These are phyloP conservation scores for Dallia pectoralis DNA, from an alignment of 2,797 vertebrate species.

Conservation along the genomic window DNA sequence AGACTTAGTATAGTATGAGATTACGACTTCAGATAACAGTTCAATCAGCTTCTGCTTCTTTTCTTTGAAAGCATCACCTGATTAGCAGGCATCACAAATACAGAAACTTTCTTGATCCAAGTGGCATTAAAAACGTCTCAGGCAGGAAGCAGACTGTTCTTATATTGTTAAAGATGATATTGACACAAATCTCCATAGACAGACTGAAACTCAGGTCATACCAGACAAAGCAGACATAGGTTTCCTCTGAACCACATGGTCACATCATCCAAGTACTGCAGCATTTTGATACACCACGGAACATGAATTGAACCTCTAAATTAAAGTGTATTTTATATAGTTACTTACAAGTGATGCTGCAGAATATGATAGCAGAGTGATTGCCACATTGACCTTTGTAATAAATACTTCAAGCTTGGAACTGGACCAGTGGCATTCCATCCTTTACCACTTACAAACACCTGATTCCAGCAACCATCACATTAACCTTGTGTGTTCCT, in stretches of 20 bases:
- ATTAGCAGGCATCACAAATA: neutral
- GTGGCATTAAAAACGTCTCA: neutral
- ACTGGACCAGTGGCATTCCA: no score
- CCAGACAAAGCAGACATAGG: no score
- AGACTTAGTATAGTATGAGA: neutral
- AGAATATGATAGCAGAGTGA: conserved; percentile 23
- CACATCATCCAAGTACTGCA: no score
- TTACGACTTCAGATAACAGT: neutral
- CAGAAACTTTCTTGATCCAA: neutral
- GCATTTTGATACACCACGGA: no score
- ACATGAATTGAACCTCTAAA: no score
- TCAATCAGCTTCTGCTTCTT: neutral
- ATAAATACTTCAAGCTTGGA: no score
- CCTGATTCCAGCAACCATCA: no score
- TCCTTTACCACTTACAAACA: conserved; percentile 27
- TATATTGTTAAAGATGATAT: neutral
- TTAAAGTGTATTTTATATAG: no score
- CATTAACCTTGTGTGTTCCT: no score
- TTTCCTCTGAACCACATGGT: no score
- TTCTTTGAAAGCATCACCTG: neutral
- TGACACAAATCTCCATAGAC: neutral
- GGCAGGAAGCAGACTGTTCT: neutral
- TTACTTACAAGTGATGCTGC: conserved; percentile 10
- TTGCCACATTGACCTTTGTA: conserved; percentile 28
- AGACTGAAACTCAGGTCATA: neutral